A percentile compares a stretch with the other conserved stretches of the same genome.
Conservation (phyloP, 2,113 vertebrate species). For the Tamias sibiricus region DNA sequence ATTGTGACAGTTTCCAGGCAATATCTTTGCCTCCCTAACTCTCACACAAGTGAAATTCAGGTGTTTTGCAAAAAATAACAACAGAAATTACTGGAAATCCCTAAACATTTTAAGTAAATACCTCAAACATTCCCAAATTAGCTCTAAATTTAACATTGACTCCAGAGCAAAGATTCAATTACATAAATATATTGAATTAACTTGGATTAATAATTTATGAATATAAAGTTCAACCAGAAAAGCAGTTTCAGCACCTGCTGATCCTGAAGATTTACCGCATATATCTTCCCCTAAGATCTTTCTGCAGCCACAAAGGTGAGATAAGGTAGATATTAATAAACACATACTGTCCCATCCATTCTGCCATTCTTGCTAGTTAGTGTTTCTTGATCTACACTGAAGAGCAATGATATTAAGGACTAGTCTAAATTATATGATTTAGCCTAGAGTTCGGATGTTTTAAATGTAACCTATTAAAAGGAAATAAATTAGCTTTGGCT, state of each 20-base stretch:
- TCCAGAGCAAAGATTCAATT: slow-evolving; percentile 39
- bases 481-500: slow-evolving; percentile 9
- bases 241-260: neutral
- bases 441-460: neutral
- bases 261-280: neutral
- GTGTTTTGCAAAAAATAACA: neutral
- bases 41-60: slow-evolving; percentile 19
- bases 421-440: neutral
- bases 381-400: neutral
- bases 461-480: neutral
- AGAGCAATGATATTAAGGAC: neutral
- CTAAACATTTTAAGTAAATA: slow-evolving; percentile 28
- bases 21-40: slow-evolving; percentile 2
- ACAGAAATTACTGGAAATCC: neutral
- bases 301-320: neutral
- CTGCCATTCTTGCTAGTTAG: neutral
- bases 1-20: neutral
- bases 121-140: neutral
- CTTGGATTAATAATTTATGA: neutral
- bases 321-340: neutral
- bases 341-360: neutral
- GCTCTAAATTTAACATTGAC: slow-evolving; percentile 27
- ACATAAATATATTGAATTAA: slow-evolving; percentile 17
- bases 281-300: neutral
- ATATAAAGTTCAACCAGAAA: slow-evolving; percentile 30